Evolutionary conservation across 2,113 vertebrate species (phyloP).

Genomic region (Tragelaphus buxtoni): DNA sequence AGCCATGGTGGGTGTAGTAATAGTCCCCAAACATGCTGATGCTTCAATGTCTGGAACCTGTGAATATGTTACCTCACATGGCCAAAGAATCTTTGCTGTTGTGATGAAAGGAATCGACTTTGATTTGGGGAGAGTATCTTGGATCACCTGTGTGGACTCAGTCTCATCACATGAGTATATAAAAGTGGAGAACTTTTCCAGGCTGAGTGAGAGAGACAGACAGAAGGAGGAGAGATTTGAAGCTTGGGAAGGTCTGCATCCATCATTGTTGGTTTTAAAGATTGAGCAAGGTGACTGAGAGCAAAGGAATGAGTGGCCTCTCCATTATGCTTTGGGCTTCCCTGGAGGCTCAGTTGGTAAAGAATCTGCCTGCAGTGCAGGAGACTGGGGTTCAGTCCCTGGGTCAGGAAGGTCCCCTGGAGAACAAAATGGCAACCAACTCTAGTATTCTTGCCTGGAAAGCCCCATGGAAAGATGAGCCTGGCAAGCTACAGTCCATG

Average conservation of each 20-base stretch:
- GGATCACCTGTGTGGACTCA: not conserved
- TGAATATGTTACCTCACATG: not conserved
- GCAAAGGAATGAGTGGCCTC: not conserved
- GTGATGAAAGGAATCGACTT: not conserved
- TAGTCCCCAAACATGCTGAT: not conserved
- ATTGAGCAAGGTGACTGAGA: not conserved
- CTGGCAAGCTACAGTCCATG: not conserved
- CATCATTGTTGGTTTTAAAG: not conserved
- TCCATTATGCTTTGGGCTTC: not conserved
- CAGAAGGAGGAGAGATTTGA: not conserved
- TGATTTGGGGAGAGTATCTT: not conserved
- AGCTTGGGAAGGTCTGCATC: not conserved
- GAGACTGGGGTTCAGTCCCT: not conserved
- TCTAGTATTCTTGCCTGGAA: not conserved
- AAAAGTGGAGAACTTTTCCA: not conserved
- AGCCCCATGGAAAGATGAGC: not conserved
- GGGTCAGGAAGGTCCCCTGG: not conserved
- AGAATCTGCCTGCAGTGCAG: not conserved
- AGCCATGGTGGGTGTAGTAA: not conserved
- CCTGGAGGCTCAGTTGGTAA: not conserved
- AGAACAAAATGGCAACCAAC: not conserved
- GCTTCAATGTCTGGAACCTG: not conserved
- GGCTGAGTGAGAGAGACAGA: not conserved
- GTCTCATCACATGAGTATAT: not conserved
- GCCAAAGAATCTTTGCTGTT: not conserved